These are phyloP conservation scores for Gopherus flavomarginatus DNA, from an alignment of 2,113 vertebrate genomes.

Conservation along the genomic window DNA sequence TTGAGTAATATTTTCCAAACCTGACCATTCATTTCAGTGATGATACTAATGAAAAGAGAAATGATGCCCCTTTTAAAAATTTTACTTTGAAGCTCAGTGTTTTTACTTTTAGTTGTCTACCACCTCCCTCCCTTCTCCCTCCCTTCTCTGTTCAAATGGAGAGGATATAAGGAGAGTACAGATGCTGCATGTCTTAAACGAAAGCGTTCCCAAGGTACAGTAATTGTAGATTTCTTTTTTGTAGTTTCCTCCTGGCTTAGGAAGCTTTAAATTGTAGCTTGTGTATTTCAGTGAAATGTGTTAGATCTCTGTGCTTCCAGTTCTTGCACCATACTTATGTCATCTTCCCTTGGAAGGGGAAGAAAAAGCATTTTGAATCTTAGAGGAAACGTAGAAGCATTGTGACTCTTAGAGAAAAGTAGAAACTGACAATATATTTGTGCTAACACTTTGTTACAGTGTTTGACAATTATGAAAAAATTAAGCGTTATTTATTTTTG, in stretches of 20 bases:
- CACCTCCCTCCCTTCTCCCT: constrained; percentile 97
- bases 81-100: constrained; percentile 90
- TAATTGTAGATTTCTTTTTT: constrained; percentile 78
- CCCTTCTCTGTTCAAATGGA: constrained; percentile 99
- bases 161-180: constrained; percentile 96
- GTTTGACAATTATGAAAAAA: not conserved
- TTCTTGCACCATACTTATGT: not conserved
- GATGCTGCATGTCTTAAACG: constrained; percentile 94
- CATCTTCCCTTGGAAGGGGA: constrained; percentile 13
- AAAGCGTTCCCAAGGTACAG: constrained; percentile 98
- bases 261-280: constrained; percentile 62
- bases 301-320: constrained; percentile 32
- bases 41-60: constrained; percentile 48
- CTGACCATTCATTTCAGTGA: constrained; percentile 32
- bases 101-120: constrained; percentile 98
- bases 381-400: not conserved
- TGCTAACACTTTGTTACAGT: not conserved
- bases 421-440: not conserved
- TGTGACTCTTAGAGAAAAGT: constrained; percentile 27
- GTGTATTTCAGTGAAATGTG: not conserved
- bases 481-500: not conserved
- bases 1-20: constrained; percentile 59
- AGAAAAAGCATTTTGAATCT: not conserved
- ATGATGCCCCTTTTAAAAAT: constrained; percentile 74
- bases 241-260: constrained; percentile 64